phyloP scores from a whole-genome alignment of 2,797 vertebrate genomes.

The Onychomys torridus region DNA sequence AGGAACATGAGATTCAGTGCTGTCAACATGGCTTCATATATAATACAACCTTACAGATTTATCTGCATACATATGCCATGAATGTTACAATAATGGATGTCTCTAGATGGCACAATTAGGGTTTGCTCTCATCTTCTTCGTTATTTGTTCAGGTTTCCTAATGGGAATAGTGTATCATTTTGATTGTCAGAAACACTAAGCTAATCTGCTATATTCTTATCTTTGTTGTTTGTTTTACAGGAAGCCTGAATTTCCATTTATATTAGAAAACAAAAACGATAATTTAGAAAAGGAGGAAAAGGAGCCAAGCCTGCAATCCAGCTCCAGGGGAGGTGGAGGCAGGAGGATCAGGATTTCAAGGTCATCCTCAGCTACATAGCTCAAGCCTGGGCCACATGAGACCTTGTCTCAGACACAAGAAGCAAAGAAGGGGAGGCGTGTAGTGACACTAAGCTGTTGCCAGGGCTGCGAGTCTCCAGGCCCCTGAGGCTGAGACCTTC shows the following conservation, averaged over 20 bases:
- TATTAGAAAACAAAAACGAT: conserved; percentile 1
- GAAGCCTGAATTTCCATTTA: background rate
- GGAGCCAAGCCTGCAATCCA: background rate
- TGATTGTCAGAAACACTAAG: background rate
- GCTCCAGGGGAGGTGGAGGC: background rate
- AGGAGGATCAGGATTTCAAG: background rate
- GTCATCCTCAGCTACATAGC: background rate
- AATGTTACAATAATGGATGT: background rate
- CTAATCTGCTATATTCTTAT: background rate
- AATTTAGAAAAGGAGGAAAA: background rate
- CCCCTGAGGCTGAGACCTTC: background rate
- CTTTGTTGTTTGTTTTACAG: background rate
- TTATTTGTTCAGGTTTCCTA: background rate
- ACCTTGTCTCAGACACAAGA: background rate
- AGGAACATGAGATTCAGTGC: background rate
- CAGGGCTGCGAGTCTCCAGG: too few relatives aligned
- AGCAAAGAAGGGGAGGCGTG: background rate
- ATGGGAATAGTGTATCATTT: background rate
- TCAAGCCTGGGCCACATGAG: background rate
- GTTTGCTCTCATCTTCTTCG: background rate
- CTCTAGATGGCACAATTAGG: background rate
- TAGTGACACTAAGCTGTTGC: background rate
- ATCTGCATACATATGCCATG: background rate
- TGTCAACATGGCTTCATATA: background rate
- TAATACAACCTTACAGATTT: background rate